These are phyloP conservation scores for Ciconia maguari DNA, from an alignment of 2,113 vertebrate species.

Conservation along the genomic window DNA sequence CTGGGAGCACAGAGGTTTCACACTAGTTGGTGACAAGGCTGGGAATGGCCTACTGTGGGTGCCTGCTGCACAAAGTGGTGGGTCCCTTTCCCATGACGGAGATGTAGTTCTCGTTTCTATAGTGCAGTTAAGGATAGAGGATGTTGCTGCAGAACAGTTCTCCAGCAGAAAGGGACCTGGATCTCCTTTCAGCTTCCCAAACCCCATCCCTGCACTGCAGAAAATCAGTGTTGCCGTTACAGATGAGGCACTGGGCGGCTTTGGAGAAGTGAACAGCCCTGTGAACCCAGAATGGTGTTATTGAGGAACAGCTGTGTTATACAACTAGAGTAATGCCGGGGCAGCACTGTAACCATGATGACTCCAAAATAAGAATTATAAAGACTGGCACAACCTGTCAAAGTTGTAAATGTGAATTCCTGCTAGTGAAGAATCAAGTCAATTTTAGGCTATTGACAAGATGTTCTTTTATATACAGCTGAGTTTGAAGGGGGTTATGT, in stretches of 20 bases:
- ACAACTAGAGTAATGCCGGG: neutral
- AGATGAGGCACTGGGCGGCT: neutral
- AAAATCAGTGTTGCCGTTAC: neutral
- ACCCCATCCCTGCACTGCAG: neutral
- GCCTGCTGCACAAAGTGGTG: neutral
- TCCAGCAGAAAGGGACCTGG: neutral
- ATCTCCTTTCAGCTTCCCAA: neutral
- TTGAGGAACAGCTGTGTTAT: neutral
- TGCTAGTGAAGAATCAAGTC: neutral
- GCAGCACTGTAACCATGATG: neutral
- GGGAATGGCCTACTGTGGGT: neutral
- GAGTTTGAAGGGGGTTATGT: neutral
- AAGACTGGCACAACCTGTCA: neutral
- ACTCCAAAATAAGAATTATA: neutral
- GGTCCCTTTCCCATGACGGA: neutral
- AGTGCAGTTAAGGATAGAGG: neutral
- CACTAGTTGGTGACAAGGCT: neutral
- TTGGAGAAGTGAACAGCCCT: neutral
- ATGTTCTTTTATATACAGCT: neutral
- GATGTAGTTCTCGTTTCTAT: neutral
- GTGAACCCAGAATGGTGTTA: neutral
- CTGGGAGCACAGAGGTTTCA: neutral
- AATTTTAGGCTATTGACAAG: neutral
- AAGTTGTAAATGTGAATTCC: neutral
- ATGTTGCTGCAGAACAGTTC: neutral